Percentiles rank a stretch among this genome's conserved stretches.
phyloP scores from a whole-genome alignment of 2,113 vertebrate genomes.

The Semnornis frantzii region DNA sequence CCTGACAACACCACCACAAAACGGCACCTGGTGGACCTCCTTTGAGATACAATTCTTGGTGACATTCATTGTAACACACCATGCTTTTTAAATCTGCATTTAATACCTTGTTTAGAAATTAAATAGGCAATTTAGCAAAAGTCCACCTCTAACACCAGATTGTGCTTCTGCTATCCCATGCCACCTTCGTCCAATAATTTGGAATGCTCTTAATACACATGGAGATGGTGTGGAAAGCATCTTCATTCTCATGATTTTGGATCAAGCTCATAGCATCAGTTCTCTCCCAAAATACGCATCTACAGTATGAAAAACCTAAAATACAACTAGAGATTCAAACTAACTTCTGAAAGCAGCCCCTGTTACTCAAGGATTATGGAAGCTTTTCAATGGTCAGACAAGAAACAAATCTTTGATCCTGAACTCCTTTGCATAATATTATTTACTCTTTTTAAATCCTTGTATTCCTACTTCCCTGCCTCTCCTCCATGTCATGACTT shows the following conservation, averaged over 20 bases:
- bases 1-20: not conserved
- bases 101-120: not conserved
- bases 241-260: not conserved
- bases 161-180: not conserved
- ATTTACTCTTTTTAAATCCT: conserved; percentile 49
- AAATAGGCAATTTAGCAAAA: not conserved
- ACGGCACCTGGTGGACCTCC: not conserved
- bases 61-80: not conserved
- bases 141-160: not conserved
- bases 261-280: not conserved
- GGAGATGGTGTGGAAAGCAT: not conserved
- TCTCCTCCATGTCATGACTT: conserved; percentile 38
- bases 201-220: not conserved
- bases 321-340: not conserved
- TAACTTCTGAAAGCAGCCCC: not conserved
- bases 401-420: conserved; percentile 60
- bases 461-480: conserved; percentile 24
- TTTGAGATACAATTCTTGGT: not conserved
- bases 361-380: conserved; percentile 2
- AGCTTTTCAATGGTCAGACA: conserved; percentile 19
- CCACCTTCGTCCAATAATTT: not conserved
- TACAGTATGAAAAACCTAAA: not conserved
- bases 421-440: conserved; percentile 49
- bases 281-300: not conserved
- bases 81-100: not conserved